Evolutionary conservation across 2,888 invertebrate species (phyloP).

Genomic region (Scaptomyza cyrtandrae): DNA sequence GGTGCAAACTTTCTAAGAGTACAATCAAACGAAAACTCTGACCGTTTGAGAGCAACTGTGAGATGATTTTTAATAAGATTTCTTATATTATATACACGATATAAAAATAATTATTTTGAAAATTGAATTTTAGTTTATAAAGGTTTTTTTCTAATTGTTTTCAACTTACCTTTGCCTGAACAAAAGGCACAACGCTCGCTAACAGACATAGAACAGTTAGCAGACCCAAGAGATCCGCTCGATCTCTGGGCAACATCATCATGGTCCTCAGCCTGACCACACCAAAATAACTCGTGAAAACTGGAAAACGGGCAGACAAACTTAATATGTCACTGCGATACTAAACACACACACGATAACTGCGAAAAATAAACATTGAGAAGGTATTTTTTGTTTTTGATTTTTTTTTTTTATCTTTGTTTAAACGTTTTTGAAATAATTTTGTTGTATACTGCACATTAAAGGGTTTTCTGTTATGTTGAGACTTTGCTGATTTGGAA

Average conservation of each 20-base stretch:
- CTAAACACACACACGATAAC: constrained; percentile 71
- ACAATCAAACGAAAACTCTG: too few species aligned
- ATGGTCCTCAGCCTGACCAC: constrained; percentile 65
- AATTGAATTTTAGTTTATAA: too few species aligned
- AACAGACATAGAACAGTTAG: constrained; percentile 75
- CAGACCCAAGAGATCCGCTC: constrained; percentile 83
- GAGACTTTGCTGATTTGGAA: neutral
- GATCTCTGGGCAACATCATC: constrained; percentile 84
- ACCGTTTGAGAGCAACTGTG: constrained; percentile 19
- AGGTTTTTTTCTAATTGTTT: neutral
- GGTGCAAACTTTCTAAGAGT: neutral
- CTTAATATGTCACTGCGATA: constrained; percentile 54
- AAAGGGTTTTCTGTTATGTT: neutral
- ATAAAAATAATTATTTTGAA: too few species aligned
- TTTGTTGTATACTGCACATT: constrained; percentile 2
- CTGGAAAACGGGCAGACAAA: constrained; percentile 28
- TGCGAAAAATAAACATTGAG: constrained; percentile 64
- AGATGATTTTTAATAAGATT: neutral
- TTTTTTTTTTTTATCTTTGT: constrained; percentile 9
- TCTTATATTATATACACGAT: too few species aligned
- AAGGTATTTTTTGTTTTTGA: constrained; percentile 10
- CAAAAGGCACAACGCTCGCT: constrained; percentile 72
- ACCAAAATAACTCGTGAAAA: constrained; percentile 16
- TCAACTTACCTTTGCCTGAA: constrained; percentile 82
- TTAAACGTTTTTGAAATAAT: constrained; percentile 5